Evolutionary conservation across 2,797 vertebrate species (phyloP).

Genomic region (Silurus aristotelis): DNA sequence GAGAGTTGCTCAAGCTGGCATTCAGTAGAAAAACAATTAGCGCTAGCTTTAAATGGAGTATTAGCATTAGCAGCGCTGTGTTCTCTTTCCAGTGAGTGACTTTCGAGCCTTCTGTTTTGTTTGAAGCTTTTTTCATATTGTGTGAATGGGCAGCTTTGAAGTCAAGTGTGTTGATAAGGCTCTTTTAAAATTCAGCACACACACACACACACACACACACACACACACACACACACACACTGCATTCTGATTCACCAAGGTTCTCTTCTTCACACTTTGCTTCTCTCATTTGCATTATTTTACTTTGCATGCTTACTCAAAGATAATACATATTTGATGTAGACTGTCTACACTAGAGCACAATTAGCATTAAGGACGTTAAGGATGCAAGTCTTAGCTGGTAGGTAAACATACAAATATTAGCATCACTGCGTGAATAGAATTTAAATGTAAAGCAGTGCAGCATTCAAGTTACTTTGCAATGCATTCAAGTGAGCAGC

Average conservation of each 20-base stretch:
- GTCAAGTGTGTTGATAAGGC: slow-evolving; percentile 19
- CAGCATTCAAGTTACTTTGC: neutral
- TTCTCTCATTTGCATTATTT: neutral
- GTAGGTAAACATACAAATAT: slow-evolving; percentile 13
- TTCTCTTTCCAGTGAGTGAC: neutral
- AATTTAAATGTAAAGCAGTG: neutral
- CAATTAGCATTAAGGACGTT: neutral
- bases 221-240: neutral
- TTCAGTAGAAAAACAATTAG: neutral
- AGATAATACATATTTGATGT: neutral
- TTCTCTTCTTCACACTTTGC: neutral
- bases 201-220: slow-evolving; percentile 11
- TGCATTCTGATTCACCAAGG: slow-evolving; percentile 7
- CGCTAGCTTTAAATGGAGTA: neutral
- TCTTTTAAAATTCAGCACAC: slow-evolving; percentile 8
- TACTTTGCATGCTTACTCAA: neutral
- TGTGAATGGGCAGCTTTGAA: slow-evolving; percentile 23
- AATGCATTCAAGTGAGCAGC: neutral
- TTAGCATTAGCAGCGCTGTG: neutral
- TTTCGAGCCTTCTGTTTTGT: neutral
- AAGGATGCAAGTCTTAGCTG: neutral
- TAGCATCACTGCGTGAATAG: neutral
- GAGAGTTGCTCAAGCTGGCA: neutral
- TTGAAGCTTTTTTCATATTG: neutral
- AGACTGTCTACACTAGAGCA: neutral